Evolutionary conservation across 2,888 invertebrate species (phyloP).

Genomic region (Dolichomitus sp.): DNA sequence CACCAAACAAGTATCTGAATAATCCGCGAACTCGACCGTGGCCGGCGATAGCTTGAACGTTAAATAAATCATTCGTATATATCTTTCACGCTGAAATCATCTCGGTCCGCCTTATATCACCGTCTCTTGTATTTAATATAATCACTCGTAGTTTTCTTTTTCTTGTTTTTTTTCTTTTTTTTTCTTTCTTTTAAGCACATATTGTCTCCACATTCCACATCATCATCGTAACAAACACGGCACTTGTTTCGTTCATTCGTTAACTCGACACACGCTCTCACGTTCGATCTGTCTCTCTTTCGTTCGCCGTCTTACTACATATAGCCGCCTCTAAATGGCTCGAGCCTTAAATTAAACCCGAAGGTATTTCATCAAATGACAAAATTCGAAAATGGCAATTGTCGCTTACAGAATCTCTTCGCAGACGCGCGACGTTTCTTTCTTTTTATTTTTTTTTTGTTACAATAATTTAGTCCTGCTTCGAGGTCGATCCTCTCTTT

Average conservation of each 20-base stretch:
- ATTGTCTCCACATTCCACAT: slow-evolving; percentile 57
- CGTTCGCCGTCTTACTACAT: slow-evolving; percentile 58
- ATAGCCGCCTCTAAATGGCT: slow-evolving; percentile 68
- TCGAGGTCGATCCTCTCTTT: slow-evolving; percentile 9
- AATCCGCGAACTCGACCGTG: slow-evolving; percentile 22
- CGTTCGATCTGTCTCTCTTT: slow-evolving; percentile 54
- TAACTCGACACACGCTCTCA: slow-evolving; percentile 15
- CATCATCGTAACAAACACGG: slow-evolving; percentile 47
- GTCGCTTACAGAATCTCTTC: slow-evolving; percentile 59
- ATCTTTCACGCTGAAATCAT: slow-evolving; percentile 42
- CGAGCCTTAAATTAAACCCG: slow-evolving; percentile 59
- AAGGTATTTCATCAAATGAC: slow-evolving; percentile 24
- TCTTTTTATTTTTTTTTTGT: slow-evolving; percentile 13
- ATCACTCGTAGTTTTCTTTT: slow-evolving; percentile 42
- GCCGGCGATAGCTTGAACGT: slow-evolving; percentile 12
- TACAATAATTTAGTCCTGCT: slow-evolving; percentile 44
- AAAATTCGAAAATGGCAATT: slow-evolving; percentile 61
- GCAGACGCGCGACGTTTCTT: slow-evolving; percentile 14
- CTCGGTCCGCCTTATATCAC: slow-evolving; percentile 58
- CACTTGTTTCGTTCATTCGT: slow-evolving; percentile 37
- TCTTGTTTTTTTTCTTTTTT: slow-evolving; percentile 43
- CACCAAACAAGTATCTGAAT: background rate
- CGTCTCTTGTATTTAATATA: slow-evolving; percentile 36
- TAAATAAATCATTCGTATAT: slow-evolving; percentile 46
- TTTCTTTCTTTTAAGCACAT: slow-evolving; percentile 54